phyloP scores from a whole-genome alignment of 2,888 invertebrate species.

The Dione juno region DNA sequence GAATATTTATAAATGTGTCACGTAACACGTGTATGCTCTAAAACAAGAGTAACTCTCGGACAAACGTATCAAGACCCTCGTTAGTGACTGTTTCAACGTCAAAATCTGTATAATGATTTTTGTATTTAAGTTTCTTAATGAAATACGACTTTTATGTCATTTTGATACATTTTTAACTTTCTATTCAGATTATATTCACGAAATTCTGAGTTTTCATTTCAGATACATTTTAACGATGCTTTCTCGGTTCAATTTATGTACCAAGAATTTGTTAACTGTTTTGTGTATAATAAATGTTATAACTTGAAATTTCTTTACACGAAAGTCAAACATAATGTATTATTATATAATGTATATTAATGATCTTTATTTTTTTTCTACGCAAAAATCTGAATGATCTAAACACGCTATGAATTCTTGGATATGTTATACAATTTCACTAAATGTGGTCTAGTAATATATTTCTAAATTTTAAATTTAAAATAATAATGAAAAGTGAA shows the following conservation, averaged over 20 bases:
- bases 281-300: neutral
- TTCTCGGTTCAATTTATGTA: constrained; percentile 2
- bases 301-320: neutral
- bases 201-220: constrained; percentile 6
- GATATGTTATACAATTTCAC: too few relatives aligned
- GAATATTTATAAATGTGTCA: neutral
- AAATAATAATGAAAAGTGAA: too few relatives aligned
- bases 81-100: constrained; percentile 20
- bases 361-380: neutral
- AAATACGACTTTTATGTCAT: constrained; percentile 11
- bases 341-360: too few relatives aligned
- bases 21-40: neutral
- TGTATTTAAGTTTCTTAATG: constrained; percentile 12
- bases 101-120: constrained; percentile 4
- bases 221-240: constrained; percentile 9
- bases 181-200: constrained; percentile 20
- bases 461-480: too few relatives aligned
- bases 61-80: constrained; percentile 9
- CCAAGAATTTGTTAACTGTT: neutral
- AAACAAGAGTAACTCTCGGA: neutral
- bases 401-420: too few relatives aligned
- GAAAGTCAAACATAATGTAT: neutral
- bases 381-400: too few relatives aligned
- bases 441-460: too few relatives aligned
- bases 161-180: constrained; percentile 20